Evolutionary conservation across 2,888 invertebrate genomes (phyloP), one percentile per base, ranked within the genome.

Genomic region (Willowsia nigromaculata): DNA sequence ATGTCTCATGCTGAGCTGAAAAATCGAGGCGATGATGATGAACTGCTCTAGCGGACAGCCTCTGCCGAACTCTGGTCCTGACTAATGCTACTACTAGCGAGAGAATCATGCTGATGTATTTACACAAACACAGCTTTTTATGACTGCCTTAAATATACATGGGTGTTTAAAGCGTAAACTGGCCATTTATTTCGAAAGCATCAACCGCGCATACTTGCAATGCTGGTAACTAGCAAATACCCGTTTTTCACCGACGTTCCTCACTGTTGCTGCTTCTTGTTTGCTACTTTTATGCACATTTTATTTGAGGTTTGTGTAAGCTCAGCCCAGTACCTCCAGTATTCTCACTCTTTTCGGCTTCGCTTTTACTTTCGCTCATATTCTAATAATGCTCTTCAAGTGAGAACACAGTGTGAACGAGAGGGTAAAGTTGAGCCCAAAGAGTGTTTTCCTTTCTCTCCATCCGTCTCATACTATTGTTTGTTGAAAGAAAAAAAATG

Each of bases 381-480:
- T 50, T 82, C 88, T 88, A 68, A 82, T 88, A 82, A 82, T 88
- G 76, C 82, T 82, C 53, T 59, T 88, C 81, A 87, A 87, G 87
- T 87, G 87, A 87, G 82, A 88, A 74, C 33, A 43, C 82, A 82
- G 88, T 88, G 88, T 88, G 82, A 88, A 88, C 59, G 88, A 88
- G 88, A 88, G 88, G 88, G 88, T 82, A 88, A 82, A 88, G 88
- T 88, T 88, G 82, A 88, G 74, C 81, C 82, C 74, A 74, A 76
- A 74, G 47, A 88, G 88, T 82, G 88, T 88, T 82, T 88, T 65
- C 78, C 59, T 88, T 87, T 87, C 87, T 81, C 71, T 88, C 71
- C 88, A 62, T 62, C 74, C 82, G 53, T 87, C 71, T 87, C 88
- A 37, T 82, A 25, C 82, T 62, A 74, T 88, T 88, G 82, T 88